These are phyloP conservation scores for Paraplagusia blochii DNA, from an alignment of 2,113 vertebrate genomes.

Conservation along the genomic window DNA sequence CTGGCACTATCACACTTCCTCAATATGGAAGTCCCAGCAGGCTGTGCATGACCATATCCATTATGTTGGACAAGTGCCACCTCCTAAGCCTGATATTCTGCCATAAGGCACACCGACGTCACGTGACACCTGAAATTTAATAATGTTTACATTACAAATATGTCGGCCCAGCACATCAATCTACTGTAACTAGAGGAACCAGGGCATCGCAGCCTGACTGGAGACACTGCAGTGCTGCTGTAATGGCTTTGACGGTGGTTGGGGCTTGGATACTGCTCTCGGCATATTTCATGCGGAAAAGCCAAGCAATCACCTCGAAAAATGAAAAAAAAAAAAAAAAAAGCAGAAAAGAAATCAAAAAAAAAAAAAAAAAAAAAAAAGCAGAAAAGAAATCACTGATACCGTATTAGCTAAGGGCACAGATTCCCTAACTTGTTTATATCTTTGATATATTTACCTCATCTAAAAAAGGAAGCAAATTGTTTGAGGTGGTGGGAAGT, in stretches of 20 bases:
- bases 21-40: slow-evolving; percentile 67
- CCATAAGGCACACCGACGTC: slow-evolving; percentile 48
- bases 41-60: slow-evolving; percentile 67
- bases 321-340: background rate
- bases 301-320: slow-evolving; percentile 45
- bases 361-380: background rate
- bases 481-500: slow-evolving; percentile 70
- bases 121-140: slow-evolving; percentile 62
- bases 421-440: slow-evolving; percentile 68
- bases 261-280: slow-evolving; percentile 10
- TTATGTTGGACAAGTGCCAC: slow-evolving; percentile 63
- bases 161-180: slow-evolving; percentile 52
- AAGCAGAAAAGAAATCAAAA: slow-evolving; percentile 29
- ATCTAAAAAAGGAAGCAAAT: slow-evolving; percentile 70
- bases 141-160: slow-evolving; percentile 58
- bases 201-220: slow-evolving; percentile 20
- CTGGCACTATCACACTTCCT: slow-evolving; percentile 67
- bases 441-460: slow-evolving; percentile 74
- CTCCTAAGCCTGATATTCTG: slow-evolving; percentile 56
- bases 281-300: slow-evolving; percentile 17
- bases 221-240: slow-evolving; percentile 5
- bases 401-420: slow-evolving; percentile 44
- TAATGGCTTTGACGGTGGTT: slow-evolving; percentile 13
- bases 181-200: slow-evolving; percentile 42
- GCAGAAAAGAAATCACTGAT: slow-evolving; percentile 32